Conservation (phyloP, 2,113 vertebrate genomes). For the Sterna hirundo region DNA sequence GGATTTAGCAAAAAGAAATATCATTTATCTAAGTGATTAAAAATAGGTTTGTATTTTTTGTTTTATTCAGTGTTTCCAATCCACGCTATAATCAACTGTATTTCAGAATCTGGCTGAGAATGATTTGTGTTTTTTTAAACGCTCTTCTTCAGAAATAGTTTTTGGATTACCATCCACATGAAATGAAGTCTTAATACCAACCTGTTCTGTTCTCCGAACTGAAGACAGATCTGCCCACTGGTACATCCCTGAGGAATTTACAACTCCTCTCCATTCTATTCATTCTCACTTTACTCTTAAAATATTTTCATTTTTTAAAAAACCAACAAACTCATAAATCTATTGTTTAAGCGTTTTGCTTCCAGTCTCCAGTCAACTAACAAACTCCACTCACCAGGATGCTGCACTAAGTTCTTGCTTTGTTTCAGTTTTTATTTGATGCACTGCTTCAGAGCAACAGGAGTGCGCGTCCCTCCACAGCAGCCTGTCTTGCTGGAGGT, state of each 20-base stretch:
- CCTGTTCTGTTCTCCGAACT: background rate
- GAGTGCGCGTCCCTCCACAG: background rate
- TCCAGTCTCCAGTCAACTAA: background rate
- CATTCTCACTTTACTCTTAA: background rate
- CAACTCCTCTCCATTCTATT: background rate
- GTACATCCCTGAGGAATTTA: background rate
- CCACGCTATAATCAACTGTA: background rate
- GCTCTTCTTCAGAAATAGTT: conserved; percentile 16
- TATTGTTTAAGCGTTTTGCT: background rate
- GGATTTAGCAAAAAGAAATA: conserved; percentile 7
- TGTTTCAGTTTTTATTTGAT: background rate
- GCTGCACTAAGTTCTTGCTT: background rate
- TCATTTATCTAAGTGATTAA: background rate
- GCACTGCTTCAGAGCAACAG: background rate
- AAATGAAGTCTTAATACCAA: conserved; percentile 32
- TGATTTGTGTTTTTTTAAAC: conserved; percentile 20
- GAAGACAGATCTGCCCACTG: background rate
- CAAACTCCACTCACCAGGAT: background rate
- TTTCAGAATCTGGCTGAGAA: conserved; percentile 9
- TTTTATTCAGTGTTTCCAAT: background rate
- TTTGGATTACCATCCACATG: conserved; percentile 10
- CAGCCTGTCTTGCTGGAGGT: background rate
- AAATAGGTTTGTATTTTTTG: background rate
- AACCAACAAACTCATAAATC: background rate
- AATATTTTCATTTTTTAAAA: background rate